Evolutionary conservation across 92 coral and sea anemone genomes (phyloP).

Genomic region (Zoanthus gigantus): DNA sequence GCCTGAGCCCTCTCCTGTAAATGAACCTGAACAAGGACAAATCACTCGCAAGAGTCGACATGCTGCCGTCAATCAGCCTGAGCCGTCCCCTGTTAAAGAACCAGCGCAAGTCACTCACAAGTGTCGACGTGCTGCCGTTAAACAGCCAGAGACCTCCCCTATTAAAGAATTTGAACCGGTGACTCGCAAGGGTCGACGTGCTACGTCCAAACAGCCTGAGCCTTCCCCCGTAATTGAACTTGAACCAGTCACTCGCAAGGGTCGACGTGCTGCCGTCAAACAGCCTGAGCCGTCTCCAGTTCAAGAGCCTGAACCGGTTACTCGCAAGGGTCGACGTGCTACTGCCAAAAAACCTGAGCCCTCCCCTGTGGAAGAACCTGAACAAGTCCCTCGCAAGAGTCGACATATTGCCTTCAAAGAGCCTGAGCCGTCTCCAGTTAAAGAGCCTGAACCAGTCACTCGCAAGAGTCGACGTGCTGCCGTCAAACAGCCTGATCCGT

Average conservation of each 20-base stretch:
- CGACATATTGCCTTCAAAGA: background rate
- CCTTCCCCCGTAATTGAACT: background rate
- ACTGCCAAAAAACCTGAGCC: background rate
- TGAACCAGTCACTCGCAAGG: background rate
- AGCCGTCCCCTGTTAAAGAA: background rate
- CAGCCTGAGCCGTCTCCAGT: slow-evolving; percentile 6
- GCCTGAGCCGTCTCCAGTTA: background rate
- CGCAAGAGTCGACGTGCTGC: background rate
- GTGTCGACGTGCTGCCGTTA: background rate
- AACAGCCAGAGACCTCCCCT: slow-evolving; percentile 2
- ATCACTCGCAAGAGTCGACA: slow-evolving; percentile 19
- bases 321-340: background rate
- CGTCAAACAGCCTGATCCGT: background rate
- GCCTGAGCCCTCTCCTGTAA: background rate
- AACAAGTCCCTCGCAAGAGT: background rate
- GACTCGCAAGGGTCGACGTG: background rate
- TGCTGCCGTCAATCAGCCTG: background rate
- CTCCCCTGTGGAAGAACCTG: background rate
- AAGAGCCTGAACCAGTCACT: background rate
- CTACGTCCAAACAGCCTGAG: background rate
- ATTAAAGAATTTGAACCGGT: background rate
- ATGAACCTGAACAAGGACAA: background rate
- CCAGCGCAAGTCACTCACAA: background rate
- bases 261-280: slow-evolving; percentile 23
- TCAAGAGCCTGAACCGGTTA: background rate